Percentiles rank a stretch among this genome's conserved stretches.
These are phyloP conservation scores for Enteromius trimaculatus DNA, from an alignment of 2,797 vertebrate species.

Conservation along the genomic window DNA sequence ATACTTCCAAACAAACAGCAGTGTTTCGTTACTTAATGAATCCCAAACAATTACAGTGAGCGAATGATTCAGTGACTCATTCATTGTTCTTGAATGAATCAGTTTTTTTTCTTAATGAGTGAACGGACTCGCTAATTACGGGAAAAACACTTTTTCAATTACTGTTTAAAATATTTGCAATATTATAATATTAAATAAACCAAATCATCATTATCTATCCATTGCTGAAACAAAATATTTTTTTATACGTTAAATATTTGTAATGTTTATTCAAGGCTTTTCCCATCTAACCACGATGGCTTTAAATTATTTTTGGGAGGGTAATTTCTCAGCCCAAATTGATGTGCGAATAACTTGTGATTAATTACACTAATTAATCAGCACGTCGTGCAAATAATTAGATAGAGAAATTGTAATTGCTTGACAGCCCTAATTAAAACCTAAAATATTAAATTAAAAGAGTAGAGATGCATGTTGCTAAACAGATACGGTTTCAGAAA, in stretches of 20 bases:
- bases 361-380: not conserved
- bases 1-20: not conserved
- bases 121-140: not conserved
- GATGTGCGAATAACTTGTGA: not conserved
- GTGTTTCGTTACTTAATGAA: not conserved
- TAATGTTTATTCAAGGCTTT: not conserved
- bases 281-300: not conserved
- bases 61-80: not conserved
- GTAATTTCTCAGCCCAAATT: not conserved
- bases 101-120: not conserved
- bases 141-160: not conserved
- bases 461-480: slow-evolving; percentile 5
- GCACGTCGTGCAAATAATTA: not conserved
- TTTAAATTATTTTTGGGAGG: not conserved
- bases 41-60: not conserved
- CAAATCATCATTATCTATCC: not conserved
- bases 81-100: not conserved
- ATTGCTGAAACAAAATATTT: not conserved
- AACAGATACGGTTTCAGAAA: slow-evolving; percentile 1
- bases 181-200: too few relatives aligned
- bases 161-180: too few relatives aligned
- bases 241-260: not conserved
- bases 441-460: slow-evolving; percentile 4
- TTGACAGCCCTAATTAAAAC: slow-evolving; percentile 9
- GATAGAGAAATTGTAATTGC: not conserved